Percentiles rank a stretch among this genome's conserved stretches.
Evolutionary conservation across 2,888 invertebrate species (phyloP).

Genomic region (Parnassius orleans): DNA sequence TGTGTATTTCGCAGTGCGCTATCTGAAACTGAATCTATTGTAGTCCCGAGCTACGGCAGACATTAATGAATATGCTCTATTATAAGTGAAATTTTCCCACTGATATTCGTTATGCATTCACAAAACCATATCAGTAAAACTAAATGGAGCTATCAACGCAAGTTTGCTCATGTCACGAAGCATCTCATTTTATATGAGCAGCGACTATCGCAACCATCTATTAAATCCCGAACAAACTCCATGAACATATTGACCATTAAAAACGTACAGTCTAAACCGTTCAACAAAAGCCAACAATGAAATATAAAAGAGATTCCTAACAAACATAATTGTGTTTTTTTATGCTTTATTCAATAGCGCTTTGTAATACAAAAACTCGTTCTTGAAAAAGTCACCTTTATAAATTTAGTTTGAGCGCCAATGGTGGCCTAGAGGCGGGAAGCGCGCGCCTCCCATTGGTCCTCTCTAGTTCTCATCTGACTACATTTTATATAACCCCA

Average conservation of each 20-base stretch:
- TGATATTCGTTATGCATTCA: neutral
- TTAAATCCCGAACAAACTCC: neutral
- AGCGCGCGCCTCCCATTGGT: constrained; percentile 53
- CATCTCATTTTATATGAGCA: neutral
- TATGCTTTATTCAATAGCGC: constrained; percentile 71
- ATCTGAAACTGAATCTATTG: neutral
- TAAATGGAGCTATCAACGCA: constrained; percentile 5
- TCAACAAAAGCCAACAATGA: constrained; percentile 56
- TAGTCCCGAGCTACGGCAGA: neutral
- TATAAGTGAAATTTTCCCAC: constrained; percentile 8
- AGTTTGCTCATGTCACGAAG: constrained; percentile 4
- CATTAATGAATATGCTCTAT: neutral
- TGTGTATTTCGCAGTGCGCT: neutral
- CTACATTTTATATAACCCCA: constrained; percentile 79
- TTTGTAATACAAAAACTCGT: constrained; percentile 71
- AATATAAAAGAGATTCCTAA: constrained; percentile 60
- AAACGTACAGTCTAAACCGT: constrained; percentile 48
- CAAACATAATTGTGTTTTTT: constrained; percentile 78
- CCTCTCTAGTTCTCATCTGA: constrained; percentile 55
- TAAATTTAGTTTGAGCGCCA: constrained; percentile 76
- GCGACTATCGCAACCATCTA: neutral
- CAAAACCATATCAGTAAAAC: neutral
- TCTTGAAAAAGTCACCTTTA: constrained; percentile 79
- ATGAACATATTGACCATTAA: constrained; percentile 26
- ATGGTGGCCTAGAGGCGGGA: constrained; percentile 61